Evolutionary conservation across 2,888 invertebrate genomes (phyloP).

Genomic region (Chaetoderma sp.): DNA sequence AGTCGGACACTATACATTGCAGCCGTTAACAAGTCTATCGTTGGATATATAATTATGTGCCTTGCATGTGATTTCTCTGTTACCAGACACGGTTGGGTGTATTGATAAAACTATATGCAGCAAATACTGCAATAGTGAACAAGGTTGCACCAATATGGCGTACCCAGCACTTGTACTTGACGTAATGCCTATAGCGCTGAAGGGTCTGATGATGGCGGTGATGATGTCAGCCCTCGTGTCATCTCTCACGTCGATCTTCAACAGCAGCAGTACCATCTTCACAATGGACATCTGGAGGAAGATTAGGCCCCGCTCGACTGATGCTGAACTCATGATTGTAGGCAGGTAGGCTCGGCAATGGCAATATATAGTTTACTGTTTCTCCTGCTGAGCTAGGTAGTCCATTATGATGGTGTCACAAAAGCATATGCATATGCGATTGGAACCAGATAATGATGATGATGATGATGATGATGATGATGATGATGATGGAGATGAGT

Average conservation of each 20-base stretch:
- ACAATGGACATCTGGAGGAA: slow-evolving; percentile 72
- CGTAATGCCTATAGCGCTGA: slow-evolving; percentile 70
- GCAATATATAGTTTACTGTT: no score
- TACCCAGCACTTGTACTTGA: slow-evolving; percentile 71
- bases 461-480: no score
- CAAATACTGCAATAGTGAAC: slow-evolving; percentile 66
- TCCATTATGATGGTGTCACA: no score
- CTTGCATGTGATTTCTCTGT: no score
- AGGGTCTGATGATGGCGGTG: slow-evolving; percentile 72
- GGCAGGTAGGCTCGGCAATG: no score
- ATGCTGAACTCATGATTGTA: slow-evolving; percentile 71
- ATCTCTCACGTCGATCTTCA: slow-evolving; percentile 72
- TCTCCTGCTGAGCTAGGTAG: no score
- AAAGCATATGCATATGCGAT: no score
- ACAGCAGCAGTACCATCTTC: slow-evolving; percentile 71
- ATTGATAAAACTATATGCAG: slow-evolving; percentile 68
- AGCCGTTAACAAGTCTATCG: no score
- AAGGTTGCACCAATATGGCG: slow-evolving; percentile 72
- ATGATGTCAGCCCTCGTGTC: slow-evolving; percentile 73
- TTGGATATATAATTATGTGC: no score
- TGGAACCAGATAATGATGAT: no score
- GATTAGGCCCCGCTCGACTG: slow-evolving; percentile 64
- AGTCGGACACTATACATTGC: no score
- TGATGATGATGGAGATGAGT: no score
- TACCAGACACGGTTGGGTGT: slow-evolving; percentile 70